A percentile compares a stretch with the other conserved stretches of the same genome.
Evolutionary conservation across 2,113 vertebrate genomes (phyloP).

Genomic region (Lasiurus cinereus): DNA sequence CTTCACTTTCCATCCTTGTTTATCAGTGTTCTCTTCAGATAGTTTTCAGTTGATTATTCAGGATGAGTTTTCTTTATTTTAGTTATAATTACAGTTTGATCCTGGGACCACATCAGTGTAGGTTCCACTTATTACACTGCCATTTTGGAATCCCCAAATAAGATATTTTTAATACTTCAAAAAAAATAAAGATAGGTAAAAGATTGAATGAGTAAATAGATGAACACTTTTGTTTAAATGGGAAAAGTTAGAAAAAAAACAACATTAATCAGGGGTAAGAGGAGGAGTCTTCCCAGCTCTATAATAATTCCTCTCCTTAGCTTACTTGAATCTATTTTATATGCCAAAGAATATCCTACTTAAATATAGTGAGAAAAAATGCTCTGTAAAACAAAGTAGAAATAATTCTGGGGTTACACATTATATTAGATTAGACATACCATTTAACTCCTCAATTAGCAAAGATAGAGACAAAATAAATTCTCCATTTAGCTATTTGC

Average conservation of each 20-base stretch:
- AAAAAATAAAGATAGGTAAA: neutral
- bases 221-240: neutral
- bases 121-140: too few relatives aligned
- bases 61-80: too few relatives aligned
- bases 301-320: neutral
- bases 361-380: constrained; percentile 19
- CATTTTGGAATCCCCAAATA: too few relatives aligned
- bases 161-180: too few relatives aligned
- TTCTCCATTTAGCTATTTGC: neutral
- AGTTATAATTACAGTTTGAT: too few relatives aligned
- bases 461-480: neutral
- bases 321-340: neutral
- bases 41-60: too few relatives aligned
- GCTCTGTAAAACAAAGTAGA: neutral
- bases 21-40: too few relatives aligned
- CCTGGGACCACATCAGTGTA: too few relatives aligned
- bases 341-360: neutral
- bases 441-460: neutral
- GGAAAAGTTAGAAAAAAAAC: neutral
- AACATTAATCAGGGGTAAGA: neutral
- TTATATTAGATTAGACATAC: constrained; percentile 5
- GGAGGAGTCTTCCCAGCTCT: neutral
- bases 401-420: neutral
- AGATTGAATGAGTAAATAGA: neutral
- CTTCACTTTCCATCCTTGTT: too few relatives aligned